Percentiles rank a stretch among this genome's conserved stretches.
Evolutionary conservation across 2,888 invertebrate species (phyloP).

Genomic region (Anthophora plumipes): DNA sequence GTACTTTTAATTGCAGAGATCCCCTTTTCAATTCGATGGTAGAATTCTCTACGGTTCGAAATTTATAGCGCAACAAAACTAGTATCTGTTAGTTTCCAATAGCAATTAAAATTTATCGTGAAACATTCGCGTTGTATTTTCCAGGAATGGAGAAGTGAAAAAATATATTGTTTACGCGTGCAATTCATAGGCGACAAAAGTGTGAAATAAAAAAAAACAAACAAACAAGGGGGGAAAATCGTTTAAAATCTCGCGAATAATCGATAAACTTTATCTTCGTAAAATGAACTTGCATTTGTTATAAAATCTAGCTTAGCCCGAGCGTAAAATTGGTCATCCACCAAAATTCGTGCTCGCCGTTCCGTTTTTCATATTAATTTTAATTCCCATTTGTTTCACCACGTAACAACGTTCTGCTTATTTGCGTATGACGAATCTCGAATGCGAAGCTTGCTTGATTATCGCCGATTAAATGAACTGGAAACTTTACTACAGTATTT

Average conservation of each 20-base stretch:
- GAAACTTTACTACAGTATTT: slow-evolving; percentile 2
- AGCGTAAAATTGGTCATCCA: slow-evolving; percentile 49
- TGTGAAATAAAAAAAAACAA: slow-evolving; percentile 8
- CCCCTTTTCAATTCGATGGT: neutral
- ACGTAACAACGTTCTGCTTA: neutral
- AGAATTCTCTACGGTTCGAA: neutral
- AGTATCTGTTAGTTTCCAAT: neutral
- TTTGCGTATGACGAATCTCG: neutral
- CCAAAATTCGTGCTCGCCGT: neutral
- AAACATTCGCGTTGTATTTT: neutral
- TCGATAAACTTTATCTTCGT: slow-evolving; percentile 37
- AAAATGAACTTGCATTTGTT: slow-evolving; percentile 39
- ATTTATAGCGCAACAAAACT: slow-evolving; percentile 9
- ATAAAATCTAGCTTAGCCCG: slow-evolving; percentile 27
- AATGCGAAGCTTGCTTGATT: neutral
- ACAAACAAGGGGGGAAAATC: no score
- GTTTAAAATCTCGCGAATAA: slow-evolving; percentile 28
- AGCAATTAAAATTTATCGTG: slow-evolving; percentile 20
- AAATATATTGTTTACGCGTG: neutral
- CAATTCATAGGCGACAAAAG: slow-evolving; percentile 1
- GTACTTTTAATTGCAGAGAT: neutral
- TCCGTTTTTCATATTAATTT: slow-evolving; percentile 26
- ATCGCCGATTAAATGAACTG: neutral
- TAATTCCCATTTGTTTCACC: neutral
- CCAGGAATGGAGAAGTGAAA: neutral